phyloP scores from a whole-genome alignment of 2,888 invertebrate genomes.

The Polia nebulosa region DNA sequence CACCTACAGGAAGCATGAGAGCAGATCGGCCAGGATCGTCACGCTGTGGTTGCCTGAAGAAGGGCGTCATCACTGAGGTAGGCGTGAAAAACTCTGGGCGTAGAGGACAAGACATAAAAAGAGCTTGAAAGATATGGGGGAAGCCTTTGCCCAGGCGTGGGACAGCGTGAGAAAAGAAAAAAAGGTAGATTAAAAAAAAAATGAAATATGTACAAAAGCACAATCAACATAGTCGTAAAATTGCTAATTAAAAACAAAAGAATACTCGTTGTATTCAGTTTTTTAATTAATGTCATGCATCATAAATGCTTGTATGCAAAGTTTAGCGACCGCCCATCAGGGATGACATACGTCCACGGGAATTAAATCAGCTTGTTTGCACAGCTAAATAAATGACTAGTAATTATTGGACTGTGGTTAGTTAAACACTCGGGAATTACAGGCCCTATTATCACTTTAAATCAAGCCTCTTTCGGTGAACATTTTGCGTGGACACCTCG shows the following conservation, averaged over 20 bases:
- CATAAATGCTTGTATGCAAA: constrained; percentile 23
- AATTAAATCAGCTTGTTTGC: constrained; percentile 55
- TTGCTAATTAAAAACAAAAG: constrained; percentile 9
- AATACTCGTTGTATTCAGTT: constrained; percentile 1
- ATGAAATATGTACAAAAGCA: not conserved
- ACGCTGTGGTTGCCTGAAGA: too few species aligned
- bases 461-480: constrained; percentile 27
- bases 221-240: constrained; percentile 3
- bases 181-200: not conserved
- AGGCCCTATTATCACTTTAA: constrained; percentile 31
- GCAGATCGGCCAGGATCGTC: too few species aligned
- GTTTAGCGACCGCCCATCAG: constrained; percentile 32
- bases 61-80: too few species aligned
- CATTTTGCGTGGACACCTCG: not conserved
- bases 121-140: too few species aligned
- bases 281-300: constrained; percentile 37
- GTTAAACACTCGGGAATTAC: constrained; percentile 48
- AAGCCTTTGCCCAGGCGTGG: too few species aligned
- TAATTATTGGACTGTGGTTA: constrained; percentile 57
- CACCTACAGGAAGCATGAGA: too few species aligned
- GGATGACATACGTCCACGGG: constrained; percentile 30
- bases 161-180: too few species aligned
- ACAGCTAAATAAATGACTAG: constrained; percentile 52
- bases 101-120: too few species aligned
- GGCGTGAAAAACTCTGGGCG: too few species aligned